Percentiles rank a stretch among this genome's conserved stretches.
Evolutionary conservation across 2,113 vertebrate species (phyloP).

Genomic region (Thunnus thynnus): DNA sequence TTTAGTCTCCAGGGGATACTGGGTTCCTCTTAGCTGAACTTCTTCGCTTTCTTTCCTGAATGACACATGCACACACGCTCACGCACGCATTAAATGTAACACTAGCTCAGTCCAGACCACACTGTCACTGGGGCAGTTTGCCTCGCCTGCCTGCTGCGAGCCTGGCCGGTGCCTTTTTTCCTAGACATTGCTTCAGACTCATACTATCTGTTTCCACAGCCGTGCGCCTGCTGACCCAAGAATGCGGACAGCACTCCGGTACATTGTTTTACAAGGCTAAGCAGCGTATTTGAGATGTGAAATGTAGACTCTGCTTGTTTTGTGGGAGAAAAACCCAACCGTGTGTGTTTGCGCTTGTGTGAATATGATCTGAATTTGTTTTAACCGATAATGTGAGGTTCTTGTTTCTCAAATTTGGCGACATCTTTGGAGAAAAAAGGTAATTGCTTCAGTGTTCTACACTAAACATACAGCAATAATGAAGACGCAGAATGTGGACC

Average conservation of each 20-base stretch:
- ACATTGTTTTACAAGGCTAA: slow-evolving; percentile 71
- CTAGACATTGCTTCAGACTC: slow-evolving; percentile 75
- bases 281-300: slow-evolving; percentile 46
- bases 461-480: not conserved
- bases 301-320: slow-evolving; percentile 52
- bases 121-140: slow-evolving; percentile 58
- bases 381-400: slow-evolving; percentile 3
- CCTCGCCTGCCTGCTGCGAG: slow-evolving; percentile 49
- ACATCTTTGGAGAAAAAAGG: slow-evolving; percentile 3
- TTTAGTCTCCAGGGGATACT: slow-evolving; percentile 52
- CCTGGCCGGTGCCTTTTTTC: slow-evolving; percentile 61
- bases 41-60: slow-evolving; percentile 59
- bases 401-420: not conserved
- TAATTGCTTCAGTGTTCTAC: not conserved
- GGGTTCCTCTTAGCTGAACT: slow-evolving; percentile 48
- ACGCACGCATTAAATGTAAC: slow-evolving; percentile 34
- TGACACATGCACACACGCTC: slow-evolving; percentile 36
- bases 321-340: slow-evolving; percentile 8
- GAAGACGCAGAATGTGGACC: not conserved
- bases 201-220: slow-evolving; percentile 79
- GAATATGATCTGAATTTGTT: slow-evolving; percentile 5
- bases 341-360: not conserved
- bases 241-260: slow-evolving; percentile 66
- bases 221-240: slow-evolving; percentile 74
- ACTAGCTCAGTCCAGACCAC: slow-evolving; percentile 55